These are phyloP conservation scores for Drosophila greeni DNA, from an alignment of 2,888 invertebrate species.

Conservation along the genomic window DNA sequence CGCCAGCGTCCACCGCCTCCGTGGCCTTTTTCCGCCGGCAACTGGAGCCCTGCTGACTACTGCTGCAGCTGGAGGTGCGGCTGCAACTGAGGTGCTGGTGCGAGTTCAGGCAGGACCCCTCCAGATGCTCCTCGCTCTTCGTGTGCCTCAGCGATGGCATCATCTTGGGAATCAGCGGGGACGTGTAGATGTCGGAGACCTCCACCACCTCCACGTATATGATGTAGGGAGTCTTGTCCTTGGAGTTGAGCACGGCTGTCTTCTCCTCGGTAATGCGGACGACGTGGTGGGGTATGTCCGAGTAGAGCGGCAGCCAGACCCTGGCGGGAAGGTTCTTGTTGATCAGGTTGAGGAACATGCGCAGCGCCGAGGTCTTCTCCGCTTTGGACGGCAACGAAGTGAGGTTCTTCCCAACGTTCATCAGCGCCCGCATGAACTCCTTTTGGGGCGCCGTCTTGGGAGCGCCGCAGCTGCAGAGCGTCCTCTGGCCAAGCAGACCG, in stretches of 20 bases:
- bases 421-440: slow-evolving; percentile 92
- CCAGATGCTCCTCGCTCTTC: slow-evolving; percentile 94
- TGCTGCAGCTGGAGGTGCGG: slow-evolving; percentile 74
- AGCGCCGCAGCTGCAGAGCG: slow-evolving; percentile 88
- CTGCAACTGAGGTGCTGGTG: slow-evolving; percentile 66
- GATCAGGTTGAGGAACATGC: slow-evolving; percentile 94
- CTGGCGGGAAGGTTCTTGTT: slow-evolving; percentile 98
- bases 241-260: slow-evolving; percentile 98
- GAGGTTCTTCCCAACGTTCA: slow-evolving; percentile 90
- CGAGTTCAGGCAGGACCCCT: slow-evolving; percentile 69
- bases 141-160: slow-evolving; percentile 93
- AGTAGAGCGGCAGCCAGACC: slow-evolving; percentile 97
- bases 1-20: slow-evolving; percentile 34
- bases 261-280: slow-evolving; percentile 98
- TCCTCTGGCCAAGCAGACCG: slow-evolving; percentile 86
- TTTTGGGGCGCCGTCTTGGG: slow-evolving; percentile 90
- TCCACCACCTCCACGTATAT: slow-evolving; percentile 98
- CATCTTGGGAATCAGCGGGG: slow-evolving; percentile 93
- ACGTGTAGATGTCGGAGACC: slow-evolving; percentile 88
- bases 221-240: slow-evolving; percentile 93
- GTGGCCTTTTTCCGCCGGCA: slow-evolving; percentile 62
- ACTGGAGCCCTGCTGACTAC: slow-evolving; percentile 64
- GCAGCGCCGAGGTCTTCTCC: slow-evolving; percentile 92
- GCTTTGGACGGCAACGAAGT: slow-evolving; percentile 92
- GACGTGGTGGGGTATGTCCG: slow-evolving; percentile 91